Base-by-base conservation (phyloP, 2,797 vertebrate genomes). In the Neoniphon sammara region DNA sequence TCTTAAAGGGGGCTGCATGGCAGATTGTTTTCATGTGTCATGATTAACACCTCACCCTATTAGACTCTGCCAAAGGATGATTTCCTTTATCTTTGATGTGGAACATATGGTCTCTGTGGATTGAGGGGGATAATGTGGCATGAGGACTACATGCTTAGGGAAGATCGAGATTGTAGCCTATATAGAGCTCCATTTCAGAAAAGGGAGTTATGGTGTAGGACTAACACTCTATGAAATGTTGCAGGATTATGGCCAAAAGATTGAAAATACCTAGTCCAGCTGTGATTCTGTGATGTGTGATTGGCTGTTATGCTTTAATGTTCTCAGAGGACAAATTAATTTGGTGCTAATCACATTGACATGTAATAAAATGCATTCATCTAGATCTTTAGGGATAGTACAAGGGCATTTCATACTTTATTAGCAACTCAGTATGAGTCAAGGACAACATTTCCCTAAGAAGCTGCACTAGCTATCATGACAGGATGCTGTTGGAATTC, bases 31-130 rank as follows among this genome's bases (percentile, higher is more conserved):
- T 79, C n/a, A 0, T 82, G 67, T 76, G 31, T 70, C 54, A 58
- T 80, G 83, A 87, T 83, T 81, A 81, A 84, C 47, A 3, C 55
- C 64, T 80, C 21, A 14, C 54, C 31, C 46, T 66, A 18, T 85
- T 68, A 74, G 36, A 85, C 73, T 21, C n/a, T 8, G 54, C 73
- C 75, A 68, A 81, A 50, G 70, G 74, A 82, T 56, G 64, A 81
- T 59, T 70, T 77, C 21, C 66, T 73, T 58, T 68, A 46, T 75
- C 65, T 77, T 70, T 74, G 82, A 84, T 55, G 64, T 4, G 31
- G 66, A 88, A 82, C 83, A 88, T 91, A 87, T 85, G 85, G 73
- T 76, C 39, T 0, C 27, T 71, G 61, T 70, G 64, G 70, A 61
- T 11, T 10, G 47, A 83, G 65, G 66, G 56, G 60, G 64, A 53